Base-by-base conservation (phyloP, 1,140 invertebrate genomes). In the Asobara japonica region DNA sequence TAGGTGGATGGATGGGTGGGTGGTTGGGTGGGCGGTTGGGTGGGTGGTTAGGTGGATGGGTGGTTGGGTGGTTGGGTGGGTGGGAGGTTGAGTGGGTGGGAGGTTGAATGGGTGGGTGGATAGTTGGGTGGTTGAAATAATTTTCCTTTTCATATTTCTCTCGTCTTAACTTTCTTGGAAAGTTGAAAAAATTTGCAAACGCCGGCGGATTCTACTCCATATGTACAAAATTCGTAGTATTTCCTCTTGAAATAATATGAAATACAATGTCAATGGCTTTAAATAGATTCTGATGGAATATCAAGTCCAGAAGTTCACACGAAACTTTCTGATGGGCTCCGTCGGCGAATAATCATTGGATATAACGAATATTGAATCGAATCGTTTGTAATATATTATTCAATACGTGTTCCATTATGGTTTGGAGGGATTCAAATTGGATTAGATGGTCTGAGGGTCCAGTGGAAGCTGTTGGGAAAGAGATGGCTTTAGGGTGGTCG, bases 381-480 rank as follows among this genome's bases (percentile, higher is more conserved):
- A 86, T 86, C 73, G 83, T 75, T 51, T 68, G 80, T 76, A 83
- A 80, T 83, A 86, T 86, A 85, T 85, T 81, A 87, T 86, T 85
- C 79, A 80, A 86, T 86, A 86, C 86, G 85, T 87, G 84, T 85
- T 86, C 84, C 81, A 87, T 87, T 85, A 85, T 77, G 64, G 64
- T 73, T 69, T 71, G 60, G 51, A 73, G 72, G 76, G 80, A 86
- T 86, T 87, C 83, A 86, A 87, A 87, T 87, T 86, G 83, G 84
- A 87, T 86, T 87, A 86, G 80, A 20, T 69, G 69, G 69, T 73
- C 70, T 70, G 76, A 76, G 38, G n/a, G 29, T 13, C n/a, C n/a
- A 31, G 29, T n/a, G n/a, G 27, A 60, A 60, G 27, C n/a, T 60
- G 16, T 62, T 48, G 10, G 0, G 10, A n/a, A 6, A 27, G 25